Base-by-base conservation (phyloP, 2,113 vertebrate species). In the Oenanthe oenanthe region DNA sequence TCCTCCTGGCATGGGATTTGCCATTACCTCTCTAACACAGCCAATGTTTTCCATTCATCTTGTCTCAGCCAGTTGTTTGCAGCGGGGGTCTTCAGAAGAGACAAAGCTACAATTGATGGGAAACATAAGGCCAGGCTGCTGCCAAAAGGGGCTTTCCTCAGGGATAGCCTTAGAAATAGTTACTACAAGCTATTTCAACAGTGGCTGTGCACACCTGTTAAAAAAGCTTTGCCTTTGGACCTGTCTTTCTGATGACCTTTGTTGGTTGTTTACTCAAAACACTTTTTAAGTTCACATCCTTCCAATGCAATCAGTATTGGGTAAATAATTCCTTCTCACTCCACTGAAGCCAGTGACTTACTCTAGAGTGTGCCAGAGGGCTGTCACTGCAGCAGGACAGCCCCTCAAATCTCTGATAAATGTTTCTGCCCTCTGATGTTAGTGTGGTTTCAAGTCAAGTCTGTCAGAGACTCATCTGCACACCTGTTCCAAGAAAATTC, bases 101-200 rank as follows among this genome's bases (percentile, higher is more conserved):
- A 94, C 92, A 93, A 90, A 95, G 92, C 92, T 89, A 83, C 92
- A 96, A 58, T 70, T 95, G 93, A 96, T 88, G 54, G 68, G 84
- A 87, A 95, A 43, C 77, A 86, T 72, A 63, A 92, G 74, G 77
- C 71, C 89, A 77, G 76, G 80, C 77, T 70, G 58, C 80, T 96
- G 88, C 87, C 88, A 93, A 93, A 85, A 91, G 0, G 13, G 51
- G 53, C 12, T 93, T 89, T 95, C 94, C 86, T 74, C 68, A 79
- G 92, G 82, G 92, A 85, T 6, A 80, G 79, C 21, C 56, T 51
- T 48, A 86, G 63, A 66, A 92, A 94, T 24, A 29, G 48, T 84
- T 78, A 78, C 57, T 81, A 63, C 26, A 53, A 18, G 63, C 63
- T 65, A 53, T 92, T 92, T 57, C 73, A 93, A 31, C 57, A 71